A percentile compares a stretch with the other conserved stretches of the same genome.
Evolutionary conservation across 2,888 invertebrate genomes (phyloP).

Genomic region (Clanis bilineata): DNA sequence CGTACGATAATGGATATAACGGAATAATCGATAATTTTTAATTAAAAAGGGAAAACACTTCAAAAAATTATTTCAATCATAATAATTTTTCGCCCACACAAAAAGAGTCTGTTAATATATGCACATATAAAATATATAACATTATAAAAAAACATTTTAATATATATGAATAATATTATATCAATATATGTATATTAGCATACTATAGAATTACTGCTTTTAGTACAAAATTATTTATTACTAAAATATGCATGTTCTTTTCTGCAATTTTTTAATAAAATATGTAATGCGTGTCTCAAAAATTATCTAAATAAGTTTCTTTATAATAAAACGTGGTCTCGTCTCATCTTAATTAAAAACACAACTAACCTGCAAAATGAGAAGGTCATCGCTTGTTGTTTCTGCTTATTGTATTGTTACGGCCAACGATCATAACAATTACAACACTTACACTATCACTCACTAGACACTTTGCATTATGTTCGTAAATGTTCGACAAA

Average conservation of each 20-base stretch:
- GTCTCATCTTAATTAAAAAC: conserved; percentile 59
- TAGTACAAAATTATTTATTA: too few relatives aligned
- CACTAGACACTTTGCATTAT: conserved; percentile 42
- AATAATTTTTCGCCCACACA: neutral
- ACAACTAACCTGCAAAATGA: conserved; percentile 73
- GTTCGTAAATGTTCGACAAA: conserved; percentile 3
- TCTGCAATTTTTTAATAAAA: too few relatives aligned
- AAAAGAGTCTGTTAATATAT: neutral
- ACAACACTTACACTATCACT: conserved; percentile 41
- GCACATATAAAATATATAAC: too few relatives aligned
- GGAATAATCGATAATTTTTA: neutral
- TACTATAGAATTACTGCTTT: neutral
- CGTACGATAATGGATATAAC: neutral
- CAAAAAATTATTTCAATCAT: neutral
- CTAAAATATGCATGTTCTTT: too few relatives aligned
- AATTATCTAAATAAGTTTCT: neutral
- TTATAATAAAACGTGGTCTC: neutral
- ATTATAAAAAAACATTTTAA: neutral
- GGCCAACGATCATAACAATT: conserved; percentile 46
- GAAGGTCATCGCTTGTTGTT: conserved; percentile 67
- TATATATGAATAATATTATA: neutral
- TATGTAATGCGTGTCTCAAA: too few relatives aligned
- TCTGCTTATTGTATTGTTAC: conserved; percentile 55
- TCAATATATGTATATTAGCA: too few relatives aligned
- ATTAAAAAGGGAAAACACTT: neutral